Evolutionary conservation across 2,888 invertebrate genomes (phyloP), one percentile per base, ranked within the genome.

Genomic region (Calameuta idolon): DNA sequence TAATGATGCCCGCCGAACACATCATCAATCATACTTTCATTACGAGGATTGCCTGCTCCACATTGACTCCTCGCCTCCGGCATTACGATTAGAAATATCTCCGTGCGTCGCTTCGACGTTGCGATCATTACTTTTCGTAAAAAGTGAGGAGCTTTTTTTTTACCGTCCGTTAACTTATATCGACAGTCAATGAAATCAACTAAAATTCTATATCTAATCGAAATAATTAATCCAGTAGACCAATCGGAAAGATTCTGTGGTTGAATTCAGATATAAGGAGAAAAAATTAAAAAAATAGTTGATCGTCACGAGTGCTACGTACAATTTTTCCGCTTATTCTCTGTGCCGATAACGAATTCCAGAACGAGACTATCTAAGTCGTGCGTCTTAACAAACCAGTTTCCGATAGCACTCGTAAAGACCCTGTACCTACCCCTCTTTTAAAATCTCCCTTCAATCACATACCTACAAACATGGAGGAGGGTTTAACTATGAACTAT

Each of bases 21-120:
- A 86, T 89, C 90, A 91, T 91, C 91, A 90, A 91, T 91, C 91
- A 91, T 89, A 91, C 89, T 91, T 91, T 90, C 91, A 91, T 91
- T 91, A 91, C 90, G 87, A 86, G 88, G 86, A 91, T 91, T 89
- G 89, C 89, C 71, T 83, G 87, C 85, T 86, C 85, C 82, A 87
- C 88, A 88, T 89, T 87, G 87, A 87, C 87, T 90, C 82, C 82
- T 81, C 81, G 81, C 86, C 87, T 89, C 86, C 87, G 87, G 88
- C 87, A 89, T 89, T 89, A 89, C 86, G 77, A 81, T 75, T 69
- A 79, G 68, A 30, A 75, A 76, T 77, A 75, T 75, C 69, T 74
- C 34, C 15, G 71, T 23, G 33, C 71, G 71, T 23, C 31, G 5
- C 12, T 30, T 71, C 71, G 33, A 71, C 31, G 31, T 71, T 77